phyloP scores from a whole-genome alignment of 2,888 invertebrate genomes.

The Schizotus pectinicornis region DNA sequence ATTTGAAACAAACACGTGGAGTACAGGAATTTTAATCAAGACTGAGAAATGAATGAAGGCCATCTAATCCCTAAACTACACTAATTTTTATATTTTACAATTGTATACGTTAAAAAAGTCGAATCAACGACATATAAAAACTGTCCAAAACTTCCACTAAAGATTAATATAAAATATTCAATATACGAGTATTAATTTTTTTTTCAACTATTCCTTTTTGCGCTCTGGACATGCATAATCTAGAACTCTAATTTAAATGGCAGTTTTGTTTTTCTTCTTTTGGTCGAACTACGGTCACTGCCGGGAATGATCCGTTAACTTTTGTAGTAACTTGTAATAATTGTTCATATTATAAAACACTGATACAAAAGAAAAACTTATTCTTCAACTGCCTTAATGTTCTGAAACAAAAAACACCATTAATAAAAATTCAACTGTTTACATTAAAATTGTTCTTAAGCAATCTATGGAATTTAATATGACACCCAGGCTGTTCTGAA shows the following conservation, averaged over 20 bases:
- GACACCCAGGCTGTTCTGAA: no score
- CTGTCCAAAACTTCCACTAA: slow-evolving; percentile 54
- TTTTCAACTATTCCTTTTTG: slow-evolving; percentile 39
- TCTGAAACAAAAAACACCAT: no score
- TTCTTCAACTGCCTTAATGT: slow-evolving; percentile 49
- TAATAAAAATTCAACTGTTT: no score
- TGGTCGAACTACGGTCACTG: slow-evolving; percentile 55
- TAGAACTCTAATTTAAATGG: slow-evolving; percentile 49
- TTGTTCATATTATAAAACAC: slow-evolving; percentile 44
- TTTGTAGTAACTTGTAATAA: slow-evolving; percentile 49
- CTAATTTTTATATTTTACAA: slow-evolving; percentile 57
- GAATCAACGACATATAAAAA: slow-evolving; percentile 57
- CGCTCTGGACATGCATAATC: slow-evolving; percentile 42
- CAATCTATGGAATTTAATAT: no score
- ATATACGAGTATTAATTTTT: slow-evolving; percentile 52
- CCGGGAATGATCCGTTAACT: slow-evolving; percentile 54
- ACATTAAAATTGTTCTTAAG: no score
- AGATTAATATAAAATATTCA: slow-evolving; percentile 55
- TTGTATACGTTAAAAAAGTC: slow-evolving; percentile 58
- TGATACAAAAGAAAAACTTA: slow-evolving; percentile 41
- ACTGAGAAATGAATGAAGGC: slow-evolving; percentile 36
- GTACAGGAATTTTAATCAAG: slow-evolving; percentile 21
- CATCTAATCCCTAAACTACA: slow-evolving; percentile 51
- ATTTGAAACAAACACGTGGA: slow-evolving; percentile 25
- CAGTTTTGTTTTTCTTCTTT: slow-evolving; percentile 51